Conservation (phyloP, 2,888 invertebrate genomes). For the Cryptus armator region DNA sequence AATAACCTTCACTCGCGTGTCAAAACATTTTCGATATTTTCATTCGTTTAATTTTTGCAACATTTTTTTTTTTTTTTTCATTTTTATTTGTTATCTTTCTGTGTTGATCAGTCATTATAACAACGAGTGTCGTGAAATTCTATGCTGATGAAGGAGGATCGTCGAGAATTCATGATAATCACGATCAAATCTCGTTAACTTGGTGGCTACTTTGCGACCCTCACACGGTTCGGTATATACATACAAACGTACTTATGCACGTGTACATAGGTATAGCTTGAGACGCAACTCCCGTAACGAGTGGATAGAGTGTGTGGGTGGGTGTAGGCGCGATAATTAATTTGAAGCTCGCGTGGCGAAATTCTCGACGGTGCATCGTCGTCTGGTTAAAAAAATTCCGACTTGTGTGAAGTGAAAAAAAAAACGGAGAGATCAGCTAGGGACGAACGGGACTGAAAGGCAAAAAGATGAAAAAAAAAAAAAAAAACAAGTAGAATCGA, state of each 20-base stretch:
- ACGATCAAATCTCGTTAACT: constrained; percentile 38
- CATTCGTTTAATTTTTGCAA: not conserved
- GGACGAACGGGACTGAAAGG: not conserved
- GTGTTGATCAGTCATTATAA: not conserved
- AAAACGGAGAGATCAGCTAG: not conserved
- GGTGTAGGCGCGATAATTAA: constrained; percentile 55
- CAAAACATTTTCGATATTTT: not conserved
- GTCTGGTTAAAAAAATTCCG: constrained; percentile 39
- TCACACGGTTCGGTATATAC: not conserved
- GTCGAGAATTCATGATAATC: constrained; percentile 11
- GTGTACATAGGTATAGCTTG: not conserved
- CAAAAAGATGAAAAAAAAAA: constrained; percentile 15
- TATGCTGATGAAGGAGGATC: not conserved
- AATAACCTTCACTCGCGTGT: not conserved
- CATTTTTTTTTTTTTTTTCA: no score
- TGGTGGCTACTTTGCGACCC: constrained; percentile 22
- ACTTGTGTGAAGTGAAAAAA: constrained; percentile 13
- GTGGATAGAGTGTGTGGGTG: constrained; percentile 19
- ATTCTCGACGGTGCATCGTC: constrained; percentile 44
- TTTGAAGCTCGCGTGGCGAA: constrained; percentile 51
- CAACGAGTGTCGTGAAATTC: not conserved
- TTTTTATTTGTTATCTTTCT: constrained; percentile 3
- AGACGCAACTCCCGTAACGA: constrained; percentile 30
- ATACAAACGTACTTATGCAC: not conserved
- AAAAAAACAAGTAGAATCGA: not conserved